These are phyloP conservation scores for Drosophila pallidifrons DNA, from an alignment of 1,140 invertebrate species.

Conservation along the genomic window DNA sequence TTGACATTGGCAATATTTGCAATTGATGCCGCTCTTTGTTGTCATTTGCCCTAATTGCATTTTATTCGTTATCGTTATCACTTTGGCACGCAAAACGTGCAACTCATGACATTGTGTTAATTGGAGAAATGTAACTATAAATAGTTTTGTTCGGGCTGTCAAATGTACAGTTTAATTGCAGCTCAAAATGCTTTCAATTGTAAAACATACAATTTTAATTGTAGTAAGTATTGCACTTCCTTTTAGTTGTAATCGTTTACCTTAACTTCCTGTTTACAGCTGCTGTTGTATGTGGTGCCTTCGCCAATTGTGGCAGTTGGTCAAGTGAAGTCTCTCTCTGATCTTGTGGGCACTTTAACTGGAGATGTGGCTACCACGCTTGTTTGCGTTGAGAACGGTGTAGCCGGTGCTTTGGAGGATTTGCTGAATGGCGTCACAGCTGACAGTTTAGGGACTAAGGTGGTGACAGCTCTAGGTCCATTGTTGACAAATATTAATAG, in stretches of 20 bases:
- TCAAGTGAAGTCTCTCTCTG: background rate
- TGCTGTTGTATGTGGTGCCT: background rate
- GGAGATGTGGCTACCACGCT: background rate
- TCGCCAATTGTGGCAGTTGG: background rate
- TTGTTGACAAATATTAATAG: background rate
- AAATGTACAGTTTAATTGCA: conserved; percentile 1
- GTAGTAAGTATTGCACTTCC: background rate
- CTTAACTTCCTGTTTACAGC: background rate
- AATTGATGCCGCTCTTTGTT: background rate
- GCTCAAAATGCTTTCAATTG: background rate
- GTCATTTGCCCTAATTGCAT: conserved; percentile 2
- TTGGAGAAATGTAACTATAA: conserved; percentile 12
- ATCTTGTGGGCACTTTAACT: background rate
- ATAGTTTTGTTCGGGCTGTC: background rate
- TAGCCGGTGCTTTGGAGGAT: background rate
- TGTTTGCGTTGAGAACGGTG: background rate
- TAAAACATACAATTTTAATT: conserved; percentile 2
- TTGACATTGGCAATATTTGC: conserved; percentile 10
- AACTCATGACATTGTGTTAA: background rate
- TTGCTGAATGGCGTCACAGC: background rate
- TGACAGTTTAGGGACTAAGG: too few relatives aligned
- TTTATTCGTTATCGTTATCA: background rate
- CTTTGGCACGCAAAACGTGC: conserved; percentile 2
- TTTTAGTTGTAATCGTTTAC: background rate
- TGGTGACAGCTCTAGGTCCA: background rate